Conservation (phyloP, 2,888 invertebrate species). For the Tetragnatha montana region DNA sequence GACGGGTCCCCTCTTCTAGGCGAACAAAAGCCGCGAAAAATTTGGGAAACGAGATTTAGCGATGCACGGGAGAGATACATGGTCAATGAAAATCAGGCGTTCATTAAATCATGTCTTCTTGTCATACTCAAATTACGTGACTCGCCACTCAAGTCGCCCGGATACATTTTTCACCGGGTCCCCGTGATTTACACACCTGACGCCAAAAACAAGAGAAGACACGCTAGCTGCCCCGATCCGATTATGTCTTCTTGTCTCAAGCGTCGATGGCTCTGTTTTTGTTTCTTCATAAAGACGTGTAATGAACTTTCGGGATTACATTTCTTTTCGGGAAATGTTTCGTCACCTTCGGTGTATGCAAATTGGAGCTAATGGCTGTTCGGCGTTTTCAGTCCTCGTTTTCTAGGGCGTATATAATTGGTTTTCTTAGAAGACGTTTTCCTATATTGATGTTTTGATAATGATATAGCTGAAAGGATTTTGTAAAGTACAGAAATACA, state of each 20-base stretch:
- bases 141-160: conserved; percentile 33
- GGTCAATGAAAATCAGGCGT: conserved; percentile 68
- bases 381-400: too few relatives aligned
- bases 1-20: conserved; percentile 15
- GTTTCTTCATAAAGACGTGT: neutral
- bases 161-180: conserved; percentile 67
- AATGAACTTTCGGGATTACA: neutral
- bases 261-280: neutral
- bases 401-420: too few relatives aligned
- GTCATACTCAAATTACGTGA: conserved; percentile 68
- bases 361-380: neutral
- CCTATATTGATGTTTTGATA: too few relatives aligned
- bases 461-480: too few relatives aligned
- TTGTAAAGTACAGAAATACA: too few relatives aligned
- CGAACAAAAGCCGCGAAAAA: conserved; percentile 65
- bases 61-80: conserved; percentile 65
- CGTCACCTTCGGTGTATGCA: neutral
- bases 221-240: neutral
- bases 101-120: conserved; percentile 71
- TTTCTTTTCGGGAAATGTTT: neutral
- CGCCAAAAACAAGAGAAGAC: conserved; percentile 17
- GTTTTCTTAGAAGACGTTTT: too few relatives aligned
- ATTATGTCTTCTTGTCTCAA: neutral
- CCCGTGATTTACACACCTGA: conserved; percentile 43
- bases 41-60: conserved; percentile 45